phyloP scores from a whole-genome alignment of 2,797 vertebrate genomes.

The Crocodylus rhombifer region DNA sequence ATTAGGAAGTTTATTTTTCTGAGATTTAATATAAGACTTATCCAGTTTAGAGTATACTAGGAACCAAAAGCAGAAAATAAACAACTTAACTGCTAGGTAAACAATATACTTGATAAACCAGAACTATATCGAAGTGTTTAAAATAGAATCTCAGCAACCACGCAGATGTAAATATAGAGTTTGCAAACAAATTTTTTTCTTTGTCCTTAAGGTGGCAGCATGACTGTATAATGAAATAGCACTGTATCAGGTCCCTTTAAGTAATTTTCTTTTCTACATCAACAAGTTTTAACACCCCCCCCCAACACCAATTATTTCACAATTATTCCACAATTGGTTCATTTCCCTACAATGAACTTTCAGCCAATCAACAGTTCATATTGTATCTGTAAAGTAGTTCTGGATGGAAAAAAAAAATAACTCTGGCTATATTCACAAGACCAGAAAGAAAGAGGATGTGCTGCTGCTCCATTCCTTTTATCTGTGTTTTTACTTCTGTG shows the following conservation, averaged over 20 bases:
- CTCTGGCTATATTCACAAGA: no score
- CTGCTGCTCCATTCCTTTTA: no score
- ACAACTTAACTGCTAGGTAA: accelerated
- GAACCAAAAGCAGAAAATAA: accelerated
- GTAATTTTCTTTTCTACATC: not conserved
- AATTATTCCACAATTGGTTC: no score
- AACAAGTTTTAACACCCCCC: not conserved
- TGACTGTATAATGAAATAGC: conserved; percentile 27
- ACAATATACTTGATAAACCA: accelerated
- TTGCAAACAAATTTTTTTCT: not conserved
- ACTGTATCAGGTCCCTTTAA: not conserved
- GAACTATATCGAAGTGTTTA: not conserved
- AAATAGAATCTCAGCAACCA: not conserved
- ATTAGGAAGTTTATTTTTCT: no score
- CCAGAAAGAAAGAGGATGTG: no score
- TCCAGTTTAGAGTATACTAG: not conserved
- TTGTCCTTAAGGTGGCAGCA: conserved; percentile 78
- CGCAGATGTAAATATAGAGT: not conserved
- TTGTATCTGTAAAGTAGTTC: no score
- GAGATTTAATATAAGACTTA: no score
- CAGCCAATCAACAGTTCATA: no score
- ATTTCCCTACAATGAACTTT: no score
- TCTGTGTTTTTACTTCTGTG: no score
- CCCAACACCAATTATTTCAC: not conserved
- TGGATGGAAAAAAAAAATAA: no score